These are phyloP conservation scores for Vidua chalybeata DNA, from an alignment of 2,113 vertebrate species.

Conservation along the genomic window DNA sequence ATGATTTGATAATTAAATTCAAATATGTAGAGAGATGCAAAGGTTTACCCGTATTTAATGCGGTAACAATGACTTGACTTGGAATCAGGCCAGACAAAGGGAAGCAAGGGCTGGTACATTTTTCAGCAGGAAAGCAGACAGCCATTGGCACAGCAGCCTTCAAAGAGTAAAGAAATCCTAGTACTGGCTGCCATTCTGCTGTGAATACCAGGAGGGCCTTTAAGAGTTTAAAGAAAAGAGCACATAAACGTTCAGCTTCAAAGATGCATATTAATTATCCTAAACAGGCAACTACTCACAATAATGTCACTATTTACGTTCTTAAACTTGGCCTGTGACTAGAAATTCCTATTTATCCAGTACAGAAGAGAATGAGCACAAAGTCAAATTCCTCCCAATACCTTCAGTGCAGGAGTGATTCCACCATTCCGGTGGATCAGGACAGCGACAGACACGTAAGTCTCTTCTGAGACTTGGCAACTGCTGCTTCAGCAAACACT, in stretches of 20 bases:
- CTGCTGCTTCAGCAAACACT: background rate
- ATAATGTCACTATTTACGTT: background rate
- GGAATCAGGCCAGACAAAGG: slow-evolving; percentile 28
- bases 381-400: background rate
- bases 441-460: background rate
- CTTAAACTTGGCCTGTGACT: background rate
- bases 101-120: background rate
- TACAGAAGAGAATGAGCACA: rapidly evolving
- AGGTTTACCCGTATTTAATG: background rate
- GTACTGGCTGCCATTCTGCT: background rate
- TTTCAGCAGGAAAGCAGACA: background rate
- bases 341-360: background rate
- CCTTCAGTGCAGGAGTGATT: background rate
- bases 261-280: background rate
- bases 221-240: background rate
- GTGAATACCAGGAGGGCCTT: background rate
- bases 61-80: slow-evolving; percentile 2
- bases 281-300: background rate
- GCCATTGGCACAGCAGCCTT: background rate
- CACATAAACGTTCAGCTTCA: background rate
- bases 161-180: background rate
- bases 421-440: background rate
- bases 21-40: background rate
- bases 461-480: background rate
- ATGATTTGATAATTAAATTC: background rate